These are phyloP conservation scores for Spinus pinus DNA, from an alignment of 2,797 vertebrate genomes.

Conservation along the genomic window DNA sequence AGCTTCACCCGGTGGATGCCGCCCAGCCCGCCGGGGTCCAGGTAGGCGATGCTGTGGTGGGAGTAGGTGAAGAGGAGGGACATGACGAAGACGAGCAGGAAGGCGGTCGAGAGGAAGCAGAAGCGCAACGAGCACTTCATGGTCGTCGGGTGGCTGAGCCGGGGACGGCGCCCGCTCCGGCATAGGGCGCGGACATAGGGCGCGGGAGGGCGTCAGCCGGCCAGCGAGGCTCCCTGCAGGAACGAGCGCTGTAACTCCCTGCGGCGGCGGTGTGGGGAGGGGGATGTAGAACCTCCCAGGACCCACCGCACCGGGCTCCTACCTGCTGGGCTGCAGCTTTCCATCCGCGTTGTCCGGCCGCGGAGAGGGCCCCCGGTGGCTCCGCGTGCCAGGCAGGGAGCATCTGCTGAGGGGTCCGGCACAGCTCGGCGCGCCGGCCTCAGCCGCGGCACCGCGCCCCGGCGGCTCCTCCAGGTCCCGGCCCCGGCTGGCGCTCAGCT, in stretches of 20 bases:
- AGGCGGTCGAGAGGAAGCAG: constrained; percentile 88
- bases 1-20: constrained; percentile 88
- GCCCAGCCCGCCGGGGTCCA: constrained; percentile 83
- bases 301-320: not conserved
- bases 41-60: constrained; percentile 87
- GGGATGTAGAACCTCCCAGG: accelerated
- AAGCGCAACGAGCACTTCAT: constrained; percentile 91
- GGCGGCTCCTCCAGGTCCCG: not conserved
- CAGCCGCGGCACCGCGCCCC: not conserved
- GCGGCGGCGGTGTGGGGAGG: accelerated
- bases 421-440: not conserved
- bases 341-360: constrained; percentile 37
- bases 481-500: not conserved
- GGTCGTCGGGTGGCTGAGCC: constrained; percentile 14
- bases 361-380: not conserved
- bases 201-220: constrained; percentile 15
- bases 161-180: constrained; percentile 12
- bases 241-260: not conserved
- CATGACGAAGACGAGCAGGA: constrained; percentile 90
- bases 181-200: constrained; percentile 33
- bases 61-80: constrained; percentile 95
- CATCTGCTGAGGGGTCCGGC: not conserved
- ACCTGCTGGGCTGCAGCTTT: constrained; percentile 61
- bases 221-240: constrained; percentile 24
- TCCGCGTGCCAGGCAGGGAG: not conserved